Percentiles rank a stretch among this genome's conserved stretches.
phyloP scores from a whole-genome alignment of 2,797 vertebrate genomes.

The Pseudomugil gertrudae region DNA sequence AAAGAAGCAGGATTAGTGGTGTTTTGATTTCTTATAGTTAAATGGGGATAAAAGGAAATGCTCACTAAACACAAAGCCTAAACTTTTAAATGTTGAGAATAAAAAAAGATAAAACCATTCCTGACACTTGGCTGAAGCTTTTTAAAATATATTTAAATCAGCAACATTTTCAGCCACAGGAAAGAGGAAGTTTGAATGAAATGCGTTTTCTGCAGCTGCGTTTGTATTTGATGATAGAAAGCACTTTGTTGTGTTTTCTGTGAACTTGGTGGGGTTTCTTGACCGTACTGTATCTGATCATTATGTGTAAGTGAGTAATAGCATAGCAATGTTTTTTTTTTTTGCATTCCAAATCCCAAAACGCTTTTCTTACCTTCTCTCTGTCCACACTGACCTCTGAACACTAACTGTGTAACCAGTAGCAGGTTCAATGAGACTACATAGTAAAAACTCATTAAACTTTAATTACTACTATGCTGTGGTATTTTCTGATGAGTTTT shows the following conservation, averaged over 20 bases:
- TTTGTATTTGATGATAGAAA: constrained; percentile 33
- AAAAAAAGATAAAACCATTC: not conserved
- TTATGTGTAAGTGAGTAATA: constrained; percentile 29
- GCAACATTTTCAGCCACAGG: constrained; percentile 3
- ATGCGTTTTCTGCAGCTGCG: constrained; percentile 35
- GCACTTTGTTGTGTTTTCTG: not conserved
- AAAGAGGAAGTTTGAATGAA: constrained; percentile 37
- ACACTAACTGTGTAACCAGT: constrained; percentile 60
- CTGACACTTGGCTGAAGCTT: not conserved
- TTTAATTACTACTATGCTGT: constrained; percentile 65
- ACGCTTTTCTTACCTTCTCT: constrained; percentile 55
- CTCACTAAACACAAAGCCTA: not conserved
- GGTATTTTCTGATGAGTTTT: not conserved
- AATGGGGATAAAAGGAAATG: not conserved
- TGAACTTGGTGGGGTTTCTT: constrained; percentile 18
- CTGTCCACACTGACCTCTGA: constrained; percentile 62
- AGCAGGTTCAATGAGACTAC: constrained; percentile 59
- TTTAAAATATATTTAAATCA: constrained; percentile 9
- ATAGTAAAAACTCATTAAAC: constrained; percentile 71
- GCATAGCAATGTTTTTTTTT: constrained; percentile 61
- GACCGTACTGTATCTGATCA: constrained; percentile 25
- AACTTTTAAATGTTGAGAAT: not conserved
- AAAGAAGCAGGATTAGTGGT: not conserved
- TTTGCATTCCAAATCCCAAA: constrained; percentile 47
- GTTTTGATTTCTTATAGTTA: not conserved